These are phyloP conservation scores for Charina bottae DNA, from an alignment of 2,113 vertebrate species.

Conservation along the genomic window DNA sequence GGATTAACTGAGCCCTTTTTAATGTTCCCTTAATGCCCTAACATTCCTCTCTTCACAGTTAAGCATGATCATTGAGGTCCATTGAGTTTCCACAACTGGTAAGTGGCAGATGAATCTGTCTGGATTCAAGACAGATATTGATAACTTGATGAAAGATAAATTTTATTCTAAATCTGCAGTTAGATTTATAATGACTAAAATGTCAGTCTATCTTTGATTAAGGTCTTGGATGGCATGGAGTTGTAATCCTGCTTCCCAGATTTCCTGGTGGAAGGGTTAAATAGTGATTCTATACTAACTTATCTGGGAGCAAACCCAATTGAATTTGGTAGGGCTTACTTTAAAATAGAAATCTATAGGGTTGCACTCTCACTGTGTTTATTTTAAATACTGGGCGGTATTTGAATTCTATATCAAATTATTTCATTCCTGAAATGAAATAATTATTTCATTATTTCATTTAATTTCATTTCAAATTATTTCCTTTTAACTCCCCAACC, in stretches of 20 bases:
- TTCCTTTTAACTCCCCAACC: not conserved
- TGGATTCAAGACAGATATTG: not conserved
- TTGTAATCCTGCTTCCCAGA: not conserved
- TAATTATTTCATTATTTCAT: no score
- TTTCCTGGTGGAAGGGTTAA: not conserved
- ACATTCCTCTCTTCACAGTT: not conserved
- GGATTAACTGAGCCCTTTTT: no score
- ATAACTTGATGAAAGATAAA: not conserved
- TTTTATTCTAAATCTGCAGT: not conserved
- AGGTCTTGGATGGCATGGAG: not conserved
- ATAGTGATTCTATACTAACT: not conserved
- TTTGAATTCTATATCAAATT: not conserved
- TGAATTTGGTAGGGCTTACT: not conserved
- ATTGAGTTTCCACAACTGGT: not conserved
- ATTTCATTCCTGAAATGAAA: slow-evolving; percentile 3
- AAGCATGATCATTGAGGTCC: not conserved
- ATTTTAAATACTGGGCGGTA: not conserved
- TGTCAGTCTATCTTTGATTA: not conserved
- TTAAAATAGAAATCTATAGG: not conserved
- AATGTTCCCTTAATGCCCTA: no score
- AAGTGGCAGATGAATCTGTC: not conserved
- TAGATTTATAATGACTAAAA: not conserved
- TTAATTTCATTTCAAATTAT: no score
- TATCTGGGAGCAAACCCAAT: not conserved
- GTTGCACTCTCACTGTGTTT: not conserved